Evolutionary conservation across 2,797 vertebrate species (phyloP), one percentile per base, ranked within the genome.

Genomic region (Sphenodon punctatus): DNA sequence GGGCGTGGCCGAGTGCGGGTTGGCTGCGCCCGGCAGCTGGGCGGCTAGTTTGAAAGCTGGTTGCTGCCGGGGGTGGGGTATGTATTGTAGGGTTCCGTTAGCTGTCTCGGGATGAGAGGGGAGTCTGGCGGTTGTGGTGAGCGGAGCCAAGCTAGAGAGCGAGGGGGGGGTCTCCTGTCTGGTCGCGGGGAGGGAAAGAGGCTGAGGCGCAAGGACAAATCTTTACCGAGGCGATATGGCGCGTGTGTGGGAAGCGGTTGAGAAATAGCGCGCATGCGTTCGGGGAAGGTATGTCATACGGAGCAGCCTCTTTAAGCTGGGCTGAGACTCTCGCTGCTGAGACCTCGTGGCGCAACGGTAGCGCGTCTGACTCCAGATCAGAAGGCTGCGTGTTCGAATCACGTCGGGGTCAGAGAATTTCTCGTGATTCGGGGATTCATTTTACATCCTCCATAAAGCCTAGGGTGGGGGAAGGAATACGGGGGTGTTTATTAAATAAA

Each of bases 321-420:
- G 8, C 13, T 23, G 61, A 3, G 1, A 1, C 0, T 0, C 0
- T 0, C 2, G 0, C 8, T 15, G 1, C 2, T 1, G 55, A 0
- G 91, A 93, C 92, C 92, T 93, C 90, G 92, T 93, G 92, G 92
- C 92, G 92, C 91, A 93, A 92, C 92, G 92, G 92, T 93, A 93
- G 90, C 92, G 91, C 91, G 92, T 93, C 92, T 93, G 92, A 93
- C 92, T 93, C 91, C 91, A 93, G 92, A 93, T 93, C 92, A 93
- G 93, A 93, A 93, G 93, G 93, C 75, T 93, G 93, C 91, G 91
- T 93, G 93, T 93, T 93, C 93, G 93, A 93, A 93, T 93, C 93
- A 92, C 93, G 90, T 93, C 93, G 93, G 91, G 93, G 91, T 93
- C 91, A 93, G 0, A 1, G 22, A 0, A 0, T 53, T 59, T 64